These are phyloP conservation scores for Pangasius sanitwongsei DNA, from an alignment of 2,797 vertebrate genomes.

Conservation along the genomic window DNA sequence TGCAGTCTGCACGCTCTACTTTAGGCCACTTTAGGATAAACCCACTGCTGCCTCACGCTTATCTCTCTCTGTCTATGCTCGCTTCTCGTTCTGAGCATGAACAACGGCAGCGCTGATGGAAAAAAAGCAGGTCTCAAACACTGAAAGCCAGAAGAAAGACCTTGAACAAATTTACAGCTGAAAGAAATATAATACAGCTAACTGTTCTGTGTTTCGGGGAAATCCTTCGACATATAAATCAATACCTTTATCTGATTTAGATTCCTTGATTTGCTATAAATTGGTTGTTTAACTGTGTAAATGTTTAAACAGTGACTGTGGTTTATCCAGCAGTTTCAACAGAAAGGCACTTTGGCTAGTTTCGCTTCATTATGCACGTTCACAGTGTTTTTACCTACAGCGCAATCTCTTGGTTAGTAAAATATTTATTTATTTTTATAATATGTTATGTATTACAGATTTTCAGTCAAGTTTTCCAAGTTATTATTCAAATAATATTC, in stretches of 20 bases:
- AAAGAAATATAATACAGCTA: not conserved
- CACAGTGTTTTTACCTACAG: not conserved
- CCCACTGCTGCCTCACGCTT: constrained; percentile 51
- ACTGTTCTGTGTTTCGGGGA: not conserved
- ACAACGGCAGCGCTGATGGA: constrained; percentile 10
- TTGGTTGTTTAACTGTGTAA: constrained; percentile 46
- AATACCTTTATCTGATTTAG: constrained; percentile 34
- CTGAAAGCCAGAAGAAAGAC: constrained; percentile 25
- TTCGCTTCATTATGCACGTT: not conserved
- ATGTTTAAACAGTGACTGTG: constrained; percentile 45
- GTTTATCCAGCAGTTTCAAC: constrained; percentile 27
- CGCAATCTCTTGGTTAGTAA: not conserved
- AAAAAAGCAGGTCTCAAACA: constrained; percentile 14
- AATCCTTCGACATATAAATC: constrained; percentile 16
- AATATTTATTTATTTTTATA: not conserved
- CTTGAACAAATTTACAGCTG: constrained; percentile 12
- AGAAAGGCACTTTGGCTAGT: not conserved
- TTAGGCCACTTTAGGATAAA: constrained; percentile 63
- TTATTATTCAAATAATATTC: not conserved
- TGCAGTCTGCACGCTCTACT: constrained; percentile 55
- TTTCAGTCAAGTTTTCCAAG: not conserved
- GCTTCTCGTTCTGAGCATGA: constrained; percentile 22
- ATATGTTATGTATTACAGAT: not conserved
- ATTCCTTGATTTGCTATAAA: constrained; percentile 46
- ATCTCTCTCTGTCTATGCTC: constrained; percentile 35